Percentiles rank a stretch among this genome's conserved stretches.
These are phyloP conservation scores for Agrenia bidenticulata DNA, from an alignment of 2,888 invertebrate species.

Conservation along the genomic window DNA sequence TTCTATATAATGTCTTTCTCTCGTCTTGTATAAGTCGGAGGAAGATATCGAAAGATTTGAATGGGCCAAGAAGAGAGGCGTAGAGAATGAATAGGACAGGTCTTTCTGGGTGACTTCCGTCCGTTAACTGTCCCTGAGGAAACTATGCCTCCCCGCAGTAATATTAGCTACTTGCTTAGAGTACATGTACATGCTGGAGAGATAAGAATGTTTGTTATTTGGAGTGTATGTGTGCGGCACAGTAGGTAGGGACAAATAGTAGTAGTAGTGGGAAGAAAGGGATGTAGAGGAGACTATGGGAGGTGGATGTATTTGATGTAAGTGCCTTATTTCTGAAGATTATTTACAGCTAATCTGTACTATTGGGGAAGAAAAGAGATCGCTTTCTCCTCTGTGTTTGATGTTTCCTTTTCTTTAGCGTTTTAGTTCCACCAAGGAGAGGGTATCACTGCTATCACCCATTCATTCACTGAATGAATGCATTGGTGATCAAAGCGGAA, in stretches of 20 bases:
- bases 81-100: conserved; percentile 2
- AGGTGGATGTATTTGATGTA: background rate
- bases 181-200: too few relatives aligned
- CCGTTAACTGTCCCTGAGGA: background rate
- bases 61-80: too few relatives aligned
- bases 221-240: too few relatives aligned
- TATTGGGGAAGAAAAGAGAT: background rate
- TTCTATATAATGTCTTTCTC: too few relatives aligned
- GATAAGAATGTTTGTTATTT: too few relatives aligned
- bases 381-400: conserved; percentile 5
- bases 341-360: conserved; percentile 17
- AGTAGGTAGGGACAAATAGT: too few relatives aligned
- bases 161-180: too few relatives aligned
- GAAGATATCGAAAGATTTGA: too few relatives aligned
- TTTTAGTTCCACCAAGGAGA: conserved; percentile 10
- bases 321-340: conserved; percentile 7
- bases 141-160: too few relatives aligned
- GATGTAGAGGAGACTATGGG: too few relatives aligned
- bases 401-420: conserved; percentile 17
- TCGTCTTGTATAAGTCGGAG: too few relatives aligned
- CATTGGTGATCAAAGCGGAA: conserved; percentile 17
- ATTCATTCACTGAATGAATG: conserved; percentile 12
- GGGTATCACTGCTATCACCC: background rate
- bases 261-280: too few relatives aligned
- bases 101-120: conserved; percentile 5